These are phyloP conservation scores for Caenorhabditis afra DNA, from an alignment of 2,888 invertebrate genomes.

Conservation along the genomic window DNA sequence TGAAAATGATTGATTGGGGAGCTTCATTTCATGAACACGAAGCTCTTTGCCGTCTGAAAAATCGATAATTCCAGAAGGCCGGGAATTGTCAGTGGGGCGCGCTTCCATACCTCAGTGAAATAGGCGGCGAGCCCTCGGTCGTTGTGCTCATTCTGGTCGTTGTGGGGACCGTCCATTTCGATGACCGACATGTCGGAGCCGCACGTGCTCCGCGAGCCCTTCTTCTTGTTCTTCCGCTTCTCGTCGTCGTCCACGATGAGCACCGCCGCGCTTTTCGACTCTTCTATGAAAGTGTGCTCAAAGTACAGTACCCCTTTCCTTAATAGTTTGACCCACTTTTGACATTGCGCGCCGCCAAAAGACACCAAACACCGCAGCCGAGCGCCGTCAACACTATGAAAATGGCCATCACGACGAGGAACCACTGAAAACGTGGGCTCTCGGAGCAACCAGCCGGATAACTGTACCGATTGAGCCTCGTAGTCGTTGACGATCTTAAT, in stretches of 20 bases:
- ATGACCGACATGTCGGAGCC: constrained; percentile 28
- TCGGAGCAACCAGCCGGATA: background rate
- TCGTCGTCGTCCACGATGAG: no score
- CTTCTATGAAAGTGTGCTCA: no score
- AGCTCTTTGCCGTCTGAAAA: background rate
- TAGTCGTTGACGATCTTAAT: background rate
- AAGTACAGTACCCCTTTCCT: no score
- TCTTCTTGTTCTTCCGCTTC: background rate
- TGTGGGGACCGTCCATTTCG: constrained; percentile 8
- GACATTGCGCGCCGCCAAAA: constrained; percentile 30
- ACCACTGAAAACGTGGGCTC: constrained; percentile 6
- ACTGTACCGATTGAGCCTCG: background rate
- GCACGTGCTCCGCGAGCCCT: constrained; percentile 12
- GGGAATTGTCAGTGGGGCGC: no score
- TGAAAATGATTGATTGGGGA: no score
- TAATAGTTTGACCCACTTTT: background rate
- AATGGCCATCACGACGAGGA: background rate
- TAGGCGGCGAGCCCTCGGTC: no score
- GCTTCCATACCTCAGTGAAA: no score
- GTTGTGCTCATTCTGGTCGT: no score
- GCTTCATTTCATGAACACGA: constrained; percentile 1
- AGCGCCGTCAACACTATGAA: background rate
- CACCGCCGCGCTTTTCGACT: no score
- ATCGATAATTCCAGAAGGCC: no score
- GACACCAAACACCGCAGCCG: constrained; percentile 32